Evolutionary conservation across 2,113 vertebrate genomes (phyloP), one percentile per base, ranked within the genome.

Genomic region (Prietella phreatophila): DNA sequence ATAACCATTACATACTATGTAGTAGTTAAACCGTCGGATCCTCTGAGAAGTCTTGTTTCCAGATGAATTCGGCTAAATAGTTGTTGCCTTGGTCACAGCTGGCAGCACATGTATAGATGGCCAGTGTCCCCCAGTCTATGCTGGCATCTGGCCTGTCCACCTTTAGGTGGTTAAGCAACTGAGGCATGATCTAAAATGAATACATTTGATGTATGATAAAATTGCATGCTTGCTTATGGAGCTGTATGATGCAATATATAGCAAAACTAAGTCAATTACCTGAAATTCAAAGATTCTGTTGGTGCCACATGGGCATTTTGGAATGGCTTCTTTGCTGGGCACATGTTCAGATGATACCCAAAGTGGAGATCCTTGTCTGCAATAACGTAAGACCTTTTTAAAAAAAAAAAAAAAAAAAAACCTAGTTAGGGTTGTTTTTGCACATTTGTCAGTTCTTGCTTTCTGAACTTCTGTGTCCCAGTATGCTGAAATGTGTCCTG

Each of bases 271-370:
- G 27, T 8, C 13, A 8, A 65, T 25, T 94, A 99, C 98, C 97
- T 99, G 98, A 88, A 99, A 99, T 93, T 99, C 98, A 96, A 99
- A 98, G 63, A 90, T 88, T 90, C 98, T 96, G 92, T 94, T 96
- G 82, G 97, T 94, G 67, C 98, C 98, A 93, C 98, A 99, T 53
- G 60, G 86, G 89, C 98, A 99, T 79, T 95, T 78, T 91, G 97
- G 97, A 90, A 99, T 95, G 82, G 97, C 95, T 53, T 95, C 90
- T 89, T 96, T 95, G 81, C 92, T 91, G 71, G 97, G 97, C 83
- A 95, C 92, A 17, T 97, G 96, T 92, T 96, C 93, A 67, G 94
- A 94, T 7, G 98, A 98, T 47, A 99, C 95, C 98, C 98, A 99
- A 67, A 99, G 39, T 1, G 97, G 96, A 85, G 93, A 89, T 53